Evolutionary conservation across 2,888 invertebrate genomes (phyloP), one percentile per base, ranked within the genome.

Genomic region (Megalurothrips usitatus): DNA sequence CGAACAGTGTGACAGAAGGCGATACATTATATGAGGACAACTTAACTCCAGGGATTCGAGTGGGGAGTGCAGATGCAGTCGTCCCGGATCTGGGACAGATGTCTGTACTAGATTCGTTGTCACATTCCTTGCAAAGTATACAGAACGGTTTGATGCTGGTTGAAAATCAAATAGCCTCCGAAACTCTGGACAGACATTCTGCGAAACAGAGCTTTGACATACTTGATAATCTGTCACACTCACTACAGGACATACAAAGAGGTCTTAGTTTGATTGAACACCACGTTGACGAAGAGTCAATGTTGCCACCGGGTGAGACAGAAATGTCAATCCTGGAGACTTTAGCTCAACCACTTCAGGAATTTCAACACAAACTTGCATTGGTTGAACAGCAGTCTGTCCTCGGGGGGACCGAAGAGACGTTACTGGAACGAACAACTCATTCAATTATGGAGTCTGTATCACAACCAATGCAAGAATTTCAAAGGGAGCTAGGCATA

Each of bases 181-280:
- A 84, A 80, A 83, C 84, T 26, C 81, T 82, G 26, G 83, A 82
- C 23, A 83, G 84, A 79, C 80, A 84, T 78, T 82, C 84, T 79
- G 83, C 84, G 19, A 82, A 82, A 81, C 80, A 80, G 17, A 83
- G 83, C 48, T 80, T 83, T 23, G 81, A 85, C 4, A 85, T 88
- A 34, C 79, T 88, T 34, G 88, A 88, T 82, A 86, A 87, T 0
- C 83, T 88, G 81, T 86, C 87, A 0, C 87, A 88, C 82, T 88
- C 92, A 0, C 87, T 92, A n/a, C 89, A 90, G 82, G 91, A 91
- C 86, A 90, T 91, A 80, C 90, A 90, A 85, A 87, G 87, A 80
- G 89, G 89, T 34, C 84, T 92, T 52, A 88, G 88, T 82, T 85
- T 87, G 82, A 83, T 89, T 83, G 88, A 88, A 26, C 87, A 89